Percentiles rank a stretch among this genome's conserved stretches.
Evolutionary conservation across 2,113 vertebrate genomes (phyloP).

Genomic region (Varanus salvator): DNA sequence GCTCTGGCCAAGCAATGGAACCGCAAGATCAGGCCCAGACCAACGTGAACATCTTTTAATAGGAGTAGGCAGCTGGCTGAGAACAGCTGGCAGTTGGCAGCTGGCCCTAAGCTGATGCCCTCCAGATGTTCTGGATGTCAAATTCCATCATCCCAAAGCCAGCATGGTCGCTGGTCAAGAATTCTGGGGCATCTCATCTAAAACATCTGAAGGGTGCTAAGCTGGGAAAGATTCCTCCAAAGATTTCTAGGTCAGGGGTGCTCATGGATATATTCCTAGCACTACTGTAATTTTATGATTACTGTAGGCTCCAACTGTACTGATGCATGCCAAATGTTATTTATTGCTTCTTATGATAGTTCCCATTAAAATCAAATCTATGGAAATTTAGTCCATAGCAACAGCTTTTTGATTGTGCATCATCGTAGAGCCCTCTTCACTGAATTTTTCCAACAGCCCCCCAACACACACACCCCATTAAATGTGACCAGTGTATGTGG

Average conservation of each 20-base stretch:
- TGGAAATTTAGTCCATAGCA: not conserved
- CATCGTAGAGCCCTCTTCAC: not conserved
- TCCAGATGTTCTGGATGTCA: too few species aligned
- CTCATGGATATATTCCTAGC: not conserved
- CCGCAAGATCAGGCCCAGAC: not conserved
- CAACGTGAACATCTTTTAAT: not conserved
- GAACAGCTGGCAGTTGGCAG: too few species aligned
- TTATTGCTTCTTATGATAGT: not conserved
- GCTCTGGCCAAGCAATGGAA: not conserved
- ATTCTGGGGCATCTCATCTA: too few species aligned
- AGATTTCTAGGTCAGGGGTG: not conserved
- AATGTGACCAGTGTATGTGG: slow-evolving; percentile 65
- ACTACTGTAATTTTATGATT: not conserved
- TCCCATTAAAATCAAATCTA: not conserved
- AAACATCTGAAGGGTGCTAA: not conserved
- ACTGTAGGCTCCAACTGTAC: not conserved
- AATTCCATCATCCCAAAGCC: too few species aligned
- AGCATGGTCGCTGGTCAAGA: too few species aligned
- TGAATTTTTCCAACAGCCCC: not conserved
- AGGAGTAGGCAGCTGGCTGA: too few species aligned
- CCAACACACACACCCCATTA: not conserved
- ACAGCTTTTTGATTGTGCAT: not conserved
- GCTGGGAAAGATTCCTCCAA: not conserved
- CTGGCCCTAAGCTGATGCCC: too few species aligned
- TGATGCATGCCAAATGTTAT: not conserved